Conservation (phyloP, 1,140 invertebrate species). For the Charaxes varanes region DNA sequence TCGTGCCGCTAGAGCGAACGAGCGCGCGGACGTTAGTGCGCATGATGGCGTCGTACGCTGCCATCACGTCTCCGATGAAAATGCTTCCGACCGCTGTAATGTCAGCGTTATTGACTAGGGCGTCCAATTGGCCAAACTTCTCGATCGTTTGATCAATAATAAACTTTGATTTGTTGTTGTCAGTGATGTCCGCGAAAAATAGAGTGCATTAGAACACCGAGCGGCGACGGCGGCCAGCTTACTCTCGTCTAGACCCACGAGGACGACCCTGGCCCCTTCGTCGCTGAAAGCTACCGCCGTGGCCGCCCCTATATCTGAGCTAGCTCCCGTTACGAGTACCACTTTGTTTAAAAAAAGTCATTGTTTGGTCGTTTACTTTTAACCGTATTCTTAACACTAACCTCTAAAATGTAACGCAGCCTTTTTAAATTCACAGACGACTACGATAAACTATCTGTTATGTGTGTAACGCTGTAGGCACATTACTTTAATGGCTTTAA, state of each 20-base stretch:
- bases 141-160: constrained; percentile 21
- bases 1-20: constrained; percentile 15
- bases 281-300: background rate
- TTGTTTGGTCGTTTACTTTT: too few relatives aligned
- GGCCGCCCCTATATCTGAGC: background rate
- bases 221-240: background rate
- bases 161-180: constrained; percentile 11
- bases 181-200: constrained; percentile 20
- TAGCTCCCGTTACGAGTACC: background rate
- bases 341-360: too few relatives aligned
- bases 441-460: too few relatives aligned
- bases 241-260: background rate
- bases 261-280: background rate
- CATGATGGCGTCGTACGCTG: constrained; percentile 17
- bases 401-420: too few relatives aligned
- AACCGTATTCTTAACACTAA: too few relatives aligned
- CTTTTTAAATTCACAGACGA: too few relatives aligned
- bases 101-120: constrained; percentile 22
- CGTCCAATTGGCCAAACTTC: constrained; percentile 17
- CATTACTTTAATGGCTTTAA: too few relatives aligned
- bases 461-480: too few relatives aligned
- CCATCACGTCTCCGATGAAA: constrained; percentile 10
- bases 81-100: background rate
- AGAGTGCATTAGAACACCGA: background rate
- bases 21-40: constrained; percentile 20